Base-by-base conservation (phyloP, 2,888 invertebrate species). In the Mesorhabditis belari region DNA sequence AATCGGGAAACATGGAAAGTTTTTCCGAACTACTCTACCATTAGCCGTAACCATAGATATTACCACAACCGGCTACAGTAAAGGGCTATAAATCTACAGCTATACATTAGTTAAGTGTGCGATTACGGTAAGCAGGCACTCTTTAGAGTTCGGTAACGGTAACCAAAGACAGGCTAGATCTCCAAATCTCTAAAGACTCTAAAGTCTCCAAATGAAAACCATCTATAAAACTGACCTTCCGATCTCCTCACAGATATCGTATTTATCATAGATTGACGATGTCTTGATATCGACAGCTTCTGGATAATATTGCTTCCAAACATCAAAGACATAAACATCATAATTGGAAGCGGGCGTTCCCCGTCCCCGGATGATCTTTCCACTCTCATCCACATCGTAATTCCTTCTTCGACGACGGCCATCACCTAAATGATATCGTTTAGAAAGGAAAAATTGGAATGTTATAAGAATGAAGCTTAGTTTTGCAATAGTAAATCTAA, bases 171-270 rank as follows among this genome's bases (percentile, higher is more conserved):
- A n/a, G 19, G 64, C 29, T 12, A 53, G 21, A 53, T 59, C 6
- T 12, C 44, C 55, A 62, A n/a, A n/a, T n/a, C n/a, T n/a, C n/a
- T n/a, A 67, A 66, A 28, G n/a, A 21, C n/a, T 12, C n/a, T 17
- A 51, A 12, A 21, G 19, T 23, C n/a, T 25, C 12, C 17, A 6
- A 27, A 63, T 5, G 5, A n/a, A 60, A 9, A 23, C 6, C 9
- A 12, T 12, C 49, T 54, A 23, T 21, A 28, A 75, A 81, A 75
- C 71, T 84, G 82, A 92, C 93, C 80, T n/a, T n/a, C 98, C 98
- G 79, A 99, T 93, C 86, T 99, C 98, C 85, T 99, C 98, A 49
- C 96, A 87, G 68, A 99, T 95, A 79, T 99, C 98, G 81, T 99
- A 99, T 80, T 89, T 90, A 83, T 98, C 96, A 82, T 96, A 94